Percentiles rank a stretch among this genome's conserved stretches.
These are phyloP conservation scores for Aphelenchoides bicaudatus DNA, from an alignment of 2,888 invertebrate species.

Conservation along the genomic window DNA sequence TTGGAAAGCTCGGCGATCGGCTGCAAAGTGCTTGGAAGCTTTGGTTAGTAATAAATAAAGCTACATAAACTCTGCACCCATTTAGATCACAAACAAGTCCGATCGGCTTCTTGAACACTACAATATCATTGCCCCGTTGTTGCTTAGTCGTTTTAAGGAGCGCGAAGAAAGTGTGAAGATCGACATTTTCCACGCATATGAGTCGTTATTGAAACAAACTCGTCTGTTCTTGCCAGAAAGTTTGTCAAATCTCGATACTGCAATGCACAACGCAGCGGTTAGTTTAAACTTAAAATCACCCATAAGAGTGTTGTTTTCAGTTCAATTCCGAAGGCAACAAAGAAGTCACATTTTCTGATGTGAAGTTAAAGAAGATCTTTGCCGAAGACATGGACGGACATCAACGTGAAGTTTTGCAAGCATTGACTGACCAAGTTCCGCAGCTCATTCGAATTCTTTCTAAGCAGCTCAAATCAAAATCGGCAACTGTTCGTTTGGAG, in stretches of 20 bases:
- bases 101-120: constrained; percentile 67
- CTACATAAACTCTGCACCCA: too few relatives aligned
- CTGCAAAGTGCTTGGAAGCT: constrained; percentile 94
- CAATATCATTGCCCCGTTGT: constrained; percentile 74
- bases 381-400: constrained; percentile 24
- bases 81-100: constrained; percentile 85
- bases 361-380: constrained; percentile 21
- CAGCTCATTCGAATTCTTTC: constrained; percentile 81
- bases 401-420: constrained; percentile 25
- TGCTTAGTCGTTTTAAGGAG: constrained; percentile 73
- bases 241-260: constrained; percentile 24
- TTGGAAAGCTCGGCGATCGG: constrained; percentile 82
- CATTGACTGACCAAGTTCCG: constrained; percentile 63
- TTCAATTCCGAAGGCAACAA: constrained; percentile 7
- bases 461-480: constrained; percentile 73
- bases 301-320: background rate
- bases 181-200: constrained; percentile 89
- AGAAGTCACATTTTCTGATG: constrained; percentile 9
- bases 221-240: constrained; percentile 65
- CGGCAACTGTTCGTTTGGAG: constrained; percentile 82
- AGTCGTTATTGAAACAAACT: constrained; percentile 85
- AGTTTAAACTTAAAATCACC: background rate
- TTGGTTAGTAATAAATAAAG: too few relatives aligned
- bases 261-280: background rate
- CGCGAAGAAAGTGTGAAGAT: constrained; percentile 88